These are phyloP conservation scores for Geotrupes spiniger DNA, from an alignment of 2,888 invertebrate species.

Conservation along the genomic window DNA sequence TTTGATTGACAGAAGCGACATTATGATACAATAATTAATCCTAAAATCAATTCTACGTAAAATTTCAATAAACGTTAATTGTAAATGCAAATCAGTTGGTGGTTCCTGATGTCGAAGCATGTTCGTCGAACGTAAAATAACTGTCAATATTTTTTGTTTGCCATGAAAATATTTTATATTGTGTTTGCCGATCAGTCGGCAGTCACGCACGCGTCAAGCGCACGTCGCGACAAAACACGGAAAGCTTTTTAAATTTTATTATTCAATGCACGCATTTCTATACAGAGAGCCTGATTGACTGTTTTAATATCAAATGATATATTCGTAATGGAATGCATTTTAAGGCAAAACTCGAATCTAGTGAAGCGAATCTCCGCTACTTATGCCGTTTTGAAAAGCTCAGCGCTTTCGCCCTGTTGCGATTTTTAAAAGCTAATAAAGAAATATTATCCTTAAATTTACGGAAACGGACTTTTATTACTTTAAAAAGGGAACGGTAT, in stretches of 20 bases:
- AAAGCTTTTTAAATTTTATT: constrained; percentile 45
- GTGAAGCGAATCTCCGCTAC: constrained; percentile 8
- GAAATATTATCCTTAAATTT: constrained; percentile 20
- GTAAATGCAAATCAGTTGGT: constrained; percentile 20
- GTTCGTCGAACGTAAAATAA: constrained; percentile 11
- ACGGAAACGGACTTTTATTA: constrained; percentile 20
- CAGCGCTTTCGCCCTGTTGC: constrained; percentile 13
- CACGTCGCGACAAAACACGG: constrained; percentile 41
- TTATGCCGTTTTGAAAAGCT: constrained; percentile 4
- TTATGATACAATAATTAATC: not conserved
- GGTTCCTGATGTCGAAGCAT: constrained; percentile 1
- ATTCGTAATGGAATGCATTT: constrained; percentile 23
- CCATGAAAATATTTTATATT: constrained; percentile 21
- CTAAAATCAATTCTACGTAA: constrained; percentile 11
- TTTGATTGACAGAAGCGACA: not conserved
- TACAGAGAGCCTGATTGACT: constrained; percentile 37
- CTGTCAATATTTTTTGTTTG: constrained; percentile 23
- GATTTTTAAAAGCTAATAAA: constrained; percentile 19
- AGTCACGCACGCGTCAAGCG: constrained; percentile 39
- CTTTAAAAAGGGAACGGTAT: constrained; percentile 10
- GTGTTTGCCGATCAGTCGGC: constrained; percentile 18
- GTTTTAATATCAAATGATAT: constrained; percentile 30
- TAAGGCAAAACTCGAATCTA: constrained; percentile 8
- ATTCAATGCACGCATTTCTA: constrained; percentile 41
- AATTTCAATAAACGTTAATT: constrained; percentile 18